Base-by-base conservation (phyloP, 1,140 invertebrate species). In the Heterodera carotae region DNA sequence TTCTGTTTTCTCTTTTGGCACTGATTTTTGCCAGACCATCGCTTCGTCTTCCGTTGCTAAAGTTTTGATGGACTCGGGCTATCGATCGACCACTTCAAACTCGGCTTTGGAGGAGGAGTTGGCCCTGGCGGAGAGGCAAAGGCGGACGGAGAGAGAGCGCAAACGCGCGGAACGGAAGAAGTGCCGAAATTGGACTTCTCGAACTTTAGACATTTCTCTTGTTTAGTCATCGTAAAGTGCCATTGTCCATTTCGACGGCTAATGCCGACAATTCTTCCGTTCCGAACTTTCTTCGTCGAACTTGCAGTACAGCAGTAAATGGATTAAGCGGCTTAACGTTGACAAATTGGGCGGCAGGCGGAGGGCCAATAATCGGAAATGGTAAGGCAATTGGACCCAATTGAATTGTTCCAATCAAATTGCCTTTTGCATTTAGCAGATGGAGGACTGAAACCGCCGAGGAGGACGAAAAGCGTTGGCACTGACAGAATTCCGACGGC, bases 11-110 rank as follows among this genome's bases (percentile, higher is more conserved):
- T 29, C 43, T 27, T 53, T 71, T 56, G 33, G 29, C 33, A 56
- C 59, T 70, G 39, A 69, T 18, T 36, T 22, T 48, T 10, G 6
- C n/a, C 25, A 62, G 12, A 56, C 53, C 18, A 56, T 8, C 56
- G 56, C 12, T 43, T 43, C 39, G 39, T 0, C 39, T 0, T 53
- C 48, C 48, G 48, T 18, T 53, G 62, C 71, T 31, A 74, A 74
- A 74, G n/a, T 74, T 25, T 33, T 74, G 59, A 27, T 62, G 36
- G 71, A 74, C 64, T 74, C 71, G 15, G 71, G 71, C n/a, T 74
- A 74, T 60, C 71, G 71, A 2, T 74, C 71, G 22, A 74, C 53
- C 7, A 62, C 64, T 18, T 74, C 53, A 22, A 74, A 74, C 36
- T 74, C 71, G 5, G 36, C 59, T 56, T 60, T 74, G 25, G 71